phyloP scores from a whole-genome alignment of 1,140 invertebrate genomes.

The Pollicipes pollicipes region DNA sequence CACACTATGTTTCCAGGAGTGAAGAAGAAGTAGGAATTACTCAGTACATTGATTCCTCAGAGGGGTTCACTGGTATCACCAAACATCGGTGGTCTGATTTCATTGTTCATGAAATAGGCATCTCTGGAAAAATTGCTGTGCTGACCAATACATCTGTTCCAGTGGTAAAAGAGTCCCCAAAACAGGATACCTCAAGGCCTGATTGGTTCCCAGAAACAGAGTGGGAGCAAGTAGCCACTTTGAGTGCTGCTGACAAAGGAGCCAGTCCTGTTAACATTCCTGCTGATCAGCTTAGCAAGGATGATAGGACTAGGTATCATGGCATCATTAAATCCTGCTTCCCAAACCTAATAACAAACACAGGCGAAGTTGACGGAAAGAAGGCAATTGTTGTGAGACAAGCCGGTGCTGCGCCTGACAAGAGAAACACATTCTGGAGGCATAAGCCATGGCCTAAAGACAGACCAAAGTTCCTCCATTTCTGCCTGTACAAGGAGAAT shows the following conservation, averaged over 20 bases:
- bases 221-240: not conserved
- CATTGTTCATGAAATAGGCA: not conserved
- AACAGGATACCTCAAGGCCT: not conserved
- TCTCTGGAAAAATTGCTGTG: not conserved
- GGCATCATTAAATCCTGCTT: not conserved
- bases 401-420: not conserved
- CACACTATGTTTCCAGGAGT: not conserved
- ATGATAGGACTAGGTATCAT: not conserved
- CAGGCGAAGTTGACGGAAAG: not conserved
- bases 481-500: not conserved
- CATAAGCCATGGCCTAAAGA: not conserved
- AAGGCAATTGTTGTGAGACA: not conserved
- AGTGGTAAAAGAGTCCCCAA: not conserved
- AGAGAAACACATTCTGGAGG: not conserved
- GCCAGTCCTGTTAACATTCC: not conserved
- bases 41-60: not conserved
- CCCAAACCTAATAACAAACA: not conserved
- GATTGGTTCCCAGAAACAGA: not conserved
- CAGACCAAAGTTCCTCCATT: constrained; percentile 1
- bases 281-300: not conserved
- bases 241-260: not conserved
- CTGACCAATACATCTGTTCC: not conserved
- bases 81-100: not conserved
- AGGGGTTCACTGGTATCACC: not conserved
- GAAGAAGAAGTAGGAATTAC: not conserved